Percentiles rank a stretch among this genome's conserved stretches.
These are phyloP conservation scores for Phacellophora camtschatica DNA, from an alignment of 30 jellyfish, hydroid and myxozoan genomes.

Conservation along the genomic window DNA sequence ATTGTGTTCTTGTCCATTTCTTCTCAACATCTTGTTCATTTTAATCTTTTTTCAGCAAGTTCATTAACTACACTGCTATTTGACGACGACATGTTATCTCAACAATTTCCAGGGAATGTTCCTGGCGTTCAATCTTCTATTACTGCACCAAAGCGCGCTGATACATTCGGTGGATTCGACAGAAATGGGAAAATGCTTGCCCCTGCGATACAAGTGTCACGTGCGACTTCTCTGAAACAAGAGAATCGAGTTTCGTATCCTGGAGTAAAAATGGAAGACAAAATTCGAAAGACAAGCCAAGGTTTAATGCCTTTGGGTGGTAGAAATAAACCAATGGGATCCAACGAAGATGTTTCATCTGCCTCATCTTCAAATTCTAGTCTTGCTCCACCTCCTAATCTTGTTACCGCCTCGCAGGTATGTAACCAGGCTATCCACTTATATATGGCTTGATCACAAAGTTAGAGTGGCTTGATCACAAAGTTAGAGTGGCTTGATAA, in stretches of 20 bases:
- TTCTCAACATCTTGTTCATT: too few species aligned
- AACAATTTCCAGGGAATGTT: constrained; percentile 8
- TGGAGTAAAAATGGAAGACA: constrained; percentile 19
- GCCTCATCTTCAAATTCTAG: constrained; percentile 65
- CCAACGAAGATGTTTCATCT: constrained; percentile 84
- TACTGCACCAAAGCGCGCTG: constrained; percentile 74
- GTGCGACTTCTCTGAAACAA: constrained; percentile 54
- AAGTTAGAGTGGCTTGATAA: too few species aligned
- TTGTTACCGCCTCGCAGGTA: constrained; percentile 56
- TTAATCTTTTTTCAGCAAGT: constrained; percentile 58
- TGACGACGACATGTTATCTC: constrained; percentile 15
- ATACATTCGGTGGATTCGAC: constrained; percentile 80
- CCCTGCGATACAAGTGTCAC: constrained; percentile 63
- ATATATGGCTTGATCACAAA: not conserved
- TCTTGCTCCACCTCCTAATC: constrained; percentile 21
- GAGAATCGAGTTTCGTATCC: constrained; percentile 41
- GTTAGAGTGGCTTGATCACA: not conserved
- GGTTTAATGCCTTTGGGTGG: constrained; percentile 72
- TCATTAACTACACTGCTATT: constrained; percentile 50
- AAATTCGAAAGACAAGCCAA: constrained; percentile 65
- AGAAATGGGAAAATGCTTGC: constrained; percentile 32
- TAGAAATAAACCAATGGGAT: constrained; percentile 67
- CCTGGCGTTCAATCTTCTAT: constrained; percentile 24
- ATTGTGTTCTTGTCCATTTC: too few species aligned
- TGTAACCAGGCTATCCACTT: not conserved